Base-by-base conservation (phyloP, 1,140 invertebrate species). In the Piezodorus guildinii region DNA sequence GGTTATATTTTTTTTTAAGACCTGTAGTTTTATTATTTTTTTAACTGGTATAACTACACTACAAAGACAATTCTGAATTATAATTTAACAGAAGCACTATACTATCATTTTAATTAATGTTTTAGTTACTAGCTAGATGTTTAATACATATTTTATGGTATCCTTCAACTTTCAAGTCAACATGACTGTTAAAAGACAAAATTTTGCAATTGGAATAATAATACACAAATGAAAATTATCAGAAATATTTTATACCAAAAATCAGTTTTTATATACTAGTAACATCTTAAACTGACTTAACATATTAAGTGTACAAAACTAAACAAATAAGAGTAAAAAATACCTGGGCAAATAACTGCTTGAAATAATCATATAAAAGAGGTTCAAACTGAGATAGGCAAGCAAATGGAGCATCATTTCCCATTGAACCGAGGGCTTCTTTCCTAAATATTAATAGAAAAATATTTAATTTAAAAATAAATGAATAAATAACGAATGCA, bases 381-480 rank as follows among this genome's bases (percentile, higher is more conserved):
- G 96, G 96, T 72, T 95, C 91, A 77, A 94, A 98, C 69, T 86
- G 78, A 5, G 96, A 98, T 10, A 99, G 80, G 72, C 96, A 98
- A 9, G 96, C 96, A 63, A 99, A 75, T 0, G 96, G 96, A 0
- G 93, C 90, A 78, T 99, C 96, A 74, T 99, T 99, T 51, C 96
- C 96, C 96, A 99, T 99, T 5, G 94, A 97, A 34, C 96, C 96
- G 15, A 99, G 77, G 6, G 96, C 93, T 83, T 99, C 96, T 79
- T 98, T 98, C 73, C 93, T 96, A 74, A 44, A 80, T 75, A 68
- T 10, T 4, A 12, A 39, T 12, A 39, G 4, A 39, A 39, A 39
- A 1, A 10, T 39, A 39, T 10, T 10, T 39, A 12, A 39, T 39
- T 10, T 39, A 10, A 39, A 39, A 39, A 39, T 39, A 39, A 39